Evolutionary conservation across 2,888 invertebrate species (phyloP).

Genomic region (Rhagium mordax): DNA sequence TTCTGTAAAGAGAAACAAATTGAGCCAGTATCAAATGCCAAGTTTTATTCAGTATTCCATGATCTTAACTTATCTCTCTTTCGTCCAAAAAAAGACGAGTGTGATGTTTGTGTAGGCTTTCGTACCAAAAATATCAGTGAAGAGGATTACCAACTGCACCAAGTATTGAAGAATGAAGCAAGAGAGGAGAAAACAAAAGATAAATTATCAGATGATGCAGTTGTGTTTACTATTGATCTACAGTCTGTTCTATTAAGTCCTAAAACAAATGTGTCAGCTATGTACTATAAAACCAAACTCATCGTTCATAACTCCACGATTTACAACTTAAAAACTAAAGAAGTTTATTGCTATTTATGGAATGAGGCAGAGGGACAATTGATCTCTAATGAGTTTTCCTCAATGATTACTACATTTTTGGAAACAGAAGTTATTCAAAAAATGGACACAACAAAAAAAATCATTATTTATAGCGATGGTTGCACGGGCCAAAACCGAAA

Average conservation of each 20-base stretch:
- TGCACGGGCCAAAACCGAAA: conserved; percentile 15
- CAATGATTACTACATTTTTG: neutral
- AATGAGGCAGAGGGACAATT: conserved; percentile 48
- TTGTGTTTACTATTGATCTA: conserved; percentile 44
- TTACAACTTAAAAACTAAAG: conserved; percentile 50
- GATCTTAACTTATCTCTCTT: too few species aligned
- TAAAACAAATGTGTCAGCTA: conserved; percentile 34
- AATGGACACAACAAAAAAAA: neutral
- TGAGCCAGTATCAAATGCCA: too few species aligned
- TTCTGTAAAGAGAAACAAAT: too few species aligned
- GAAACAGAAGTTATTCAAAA: neutral
- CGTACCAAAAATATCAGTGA: neutral
- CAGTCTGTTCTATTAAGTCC: conserved; percentile 47
- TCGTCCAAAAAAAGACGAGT: neutral
- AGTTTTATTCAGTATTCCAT: too few species aligned
- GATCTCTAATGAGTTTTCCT: conserved; percentile 31
- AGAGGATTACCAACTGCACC: conserved; percentile 32
- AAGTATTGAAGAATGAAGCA: conserved; percentile 36
- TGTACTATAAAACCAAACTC: conserved; percentile 53
- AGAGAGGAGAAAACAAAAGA: conserved; percentile 39
- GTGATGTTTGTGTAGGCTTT: neutral
- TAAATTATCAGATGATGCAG: conserved; percentile 26
- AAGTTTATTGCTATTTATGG: conserved; percentile 54
- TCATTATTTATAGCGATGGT: conserved; percentile 21
- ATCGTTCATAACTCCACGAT: conserved; percentile 53